Evolutionary conservation across 2,888 invertebrate species (phyloP), one percentile per base, ranked within the genome.

Genomic region (Temnothorax unifasciatus): DNA sequence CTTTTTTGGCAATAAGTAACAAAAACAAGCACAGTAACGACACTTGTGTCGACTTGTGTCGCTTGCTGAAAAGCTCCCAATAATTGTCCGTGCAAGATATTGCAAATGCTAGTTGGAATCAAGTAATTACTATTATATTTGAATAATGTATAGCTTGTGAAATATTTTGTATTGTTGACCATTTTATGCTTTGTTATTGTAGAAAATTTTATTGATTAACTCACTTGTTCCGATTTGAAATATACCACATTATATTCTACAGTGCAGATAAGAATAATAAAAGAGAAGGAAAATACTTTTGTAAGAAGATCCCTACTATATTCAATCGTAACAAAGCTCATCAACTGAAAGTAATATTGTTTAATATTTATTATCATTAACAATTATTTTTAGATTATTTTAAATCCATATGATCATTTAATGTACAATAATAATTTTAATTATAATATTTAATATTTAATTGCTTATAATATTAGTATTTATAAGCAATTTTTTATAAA

Each of bases 201-300:
- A 0, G 0, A 44, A 66, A 0, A 68, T 66, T 47, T 66, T 25
- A 8, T 44, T 47, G 6, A 47, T 29, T 29, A 64, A 64, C 66
- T 47, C 4, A 68, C 66, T 47, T 68, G 25, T 68, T 68, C 47
- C 2, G 66, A 68, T 68, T 68, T 68, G 2, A 68, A 68, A 47
- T 68, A 68, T 47, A 68, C 4, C 38, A 21, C 18, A 47, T 18
- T 50, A 54, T 77, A 77, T 54, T 77, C 66, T 6, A 66, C 3
- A 18, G 34, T 34, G 18, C 52, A 21, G 11, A 77, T 25, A 34
- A 66, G 11, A 54, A 38, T 1, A 34, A 52, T 1, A 25, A 57
- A 77, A 77, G 38, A 44, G 54, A 38, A 66, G 21, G 57, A 77
- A 41, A 77, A 66, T 29, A 77, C 66, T 64, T 77, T 59, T n/a